Evolutionary conservation across 2,113 vertebrate genomes (phyloP).

Genomic region (Chaenogobius annularis): DNA sequence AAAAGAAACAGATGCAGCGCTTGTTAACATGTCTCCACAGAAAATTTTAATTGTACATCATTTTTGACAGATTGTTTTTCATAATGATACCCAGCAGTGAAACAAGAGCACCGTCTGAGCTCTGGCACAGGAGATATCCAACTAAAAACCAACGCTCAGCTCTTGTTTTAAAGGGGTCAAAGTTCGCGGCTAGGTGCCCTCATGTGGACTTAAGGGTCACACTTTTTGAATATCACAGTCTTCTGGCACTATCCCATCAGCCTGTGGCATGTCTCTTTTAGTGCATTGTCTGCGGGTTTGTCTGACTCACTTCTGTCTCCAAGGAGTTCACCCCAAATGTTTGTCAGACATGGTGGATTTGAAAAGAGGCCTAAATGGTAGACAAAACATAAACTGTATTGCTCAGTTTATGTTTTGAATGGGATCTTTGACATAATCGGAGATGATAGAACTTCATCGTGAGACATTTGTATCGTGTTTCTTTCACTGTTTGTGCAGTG

Average conservation of each 20-base stretch:
- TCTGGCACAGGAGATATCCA: not conserved
- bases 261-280: slow-evolving; percentile 44
- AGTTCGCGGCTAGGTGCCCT: slow-evolving; percentile 32
- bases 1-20: not conserved
- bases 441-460: not conserved
- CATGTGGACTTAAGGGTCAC: slow-evolving; percentile 32
- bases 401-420: too few relatives aligned
- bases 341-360: slow-evolving; percentile 58
- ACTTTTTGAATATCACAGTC: slow-evolving; percentile 49
- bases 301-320: slow-evolving; percentile 10
- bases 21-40: not conserved
- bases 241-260: slow-evolving; percentile 45
- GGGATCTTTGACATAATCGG: not conserved
- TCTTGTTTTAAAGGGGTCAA: slow-evolving; percentile 27
- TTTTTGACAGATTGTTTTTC: not conserved
- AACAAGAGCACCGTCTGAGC: not conserved
- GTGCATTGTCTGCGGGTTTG: slow-evolving; percentile 7
- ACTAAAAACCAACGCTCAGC: not conserved
- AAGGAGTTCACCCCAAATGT: slow-evolving; percentile 18
- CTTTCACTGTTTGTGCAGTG: not conserved
- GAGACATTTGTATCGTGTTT: slow-evolving; percentile 26
- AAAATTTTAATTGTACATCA: not conserved
- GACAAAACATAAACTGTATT: slow-evolving; percentile 30
- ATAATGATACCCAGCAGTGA: not conserved
- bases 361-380: slow-evolving; percentile 34